Evolutionary conservation across 2,797 vertebrate species (phyloP), one percentile per base, ranked within the genome.

Genomic region (Oreonectes daqikongensis): DNA sequence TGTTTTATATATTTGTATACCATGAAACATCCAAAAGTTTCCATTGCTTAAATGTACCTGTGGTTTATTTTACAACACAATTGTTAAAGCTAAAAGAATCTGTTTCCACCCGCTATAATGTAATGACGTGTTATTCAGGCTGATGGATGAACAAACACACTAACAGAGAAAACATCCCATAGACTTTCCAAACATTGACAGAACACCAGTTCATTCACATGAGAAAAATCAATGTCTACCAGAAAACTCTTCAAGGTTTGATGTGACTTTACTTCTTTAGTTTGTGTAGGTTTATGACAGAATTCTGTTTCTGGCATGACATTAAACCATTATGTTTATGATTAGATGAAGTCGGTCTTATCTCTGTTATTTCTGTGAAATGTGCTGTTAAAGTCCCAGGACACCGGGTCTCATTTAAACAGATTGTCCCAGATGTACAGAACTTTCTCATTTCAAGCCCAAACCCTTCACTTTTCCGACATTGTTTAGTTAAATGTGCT

Each of bases 81-180:
- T 42, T 57, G 65, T 80, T 57, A 72, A 42, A 68, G 46, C 76
- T 78, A 46, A 28, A 61, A 42, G 46, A 69, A 48, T 79, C 78
- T 68, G 53, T 61, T 76, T 73, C 42, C 77, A 30, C 60, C 67
- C 74, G 32, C 55, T 55, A 69, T 59, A 68, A 50, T 70, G 38
- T 77, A 79, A 75, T 52, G 44, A 61, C 72, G 60, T 55, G 50
- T 20, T 82, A 69, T 70, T 59, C 61, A 35, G n/a, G 64, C 42
- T 66, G 70, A 68, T 7, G 64, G 50, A 57, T 73, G 72, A 63
- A 32, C 46, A 81, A 81, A 77, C 61, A 81, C 76, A 64, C 44
- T 72, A 52, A 73, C 74, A 63, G 24, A 81, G 57, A 38, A 61
- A 18, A 79, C 76, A 74, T 81, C 74, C 74, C 46, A 5, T 50